Conservation (phyloP, 1,140 invertebrate genomes). For the Nephotettix cincticeps region DNA sequence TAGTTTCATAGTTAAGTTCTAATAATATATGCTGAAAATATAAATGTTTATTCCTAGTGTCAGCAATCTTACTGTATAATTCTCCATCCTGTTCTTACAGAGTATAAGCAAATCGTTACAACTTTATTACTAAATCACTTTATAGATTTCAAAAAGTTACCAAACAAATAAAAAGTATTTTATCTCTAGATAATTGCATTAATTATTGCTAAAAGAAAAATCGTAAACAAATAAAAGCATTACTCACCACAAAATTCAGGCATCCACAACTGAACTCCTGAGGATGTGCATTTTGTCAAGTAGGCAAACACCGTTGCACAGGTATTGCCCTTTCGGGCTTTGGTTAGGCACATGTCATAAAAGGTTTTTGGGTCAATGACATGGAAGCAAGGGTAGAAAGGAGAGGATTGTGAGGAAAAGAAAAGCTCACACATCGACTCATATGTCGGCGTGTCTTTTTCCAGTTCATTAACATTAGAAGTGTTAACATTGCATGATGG, state of each 20-base stretch:
- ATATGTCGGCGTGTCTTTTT: background rate
- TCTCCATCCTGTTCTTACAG: too few species aligned
- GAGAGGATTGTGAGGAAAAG: conserved; percentile 68
- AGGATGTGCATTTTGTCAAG: background rate
- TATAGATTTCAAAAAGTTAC: too few species aligned
- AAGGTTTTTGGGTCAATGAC: conserved; percentile 60
- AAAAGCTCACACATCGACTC: conserved; percentile 59
- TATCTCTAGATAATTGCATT: too few species aligned
- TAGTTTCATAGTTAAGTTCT: too few species aligned
- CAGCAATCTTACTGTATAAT: too few species aligned
- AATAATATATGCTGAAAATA: too few species aligned
- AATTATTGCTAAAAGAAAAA: too few species aligned
- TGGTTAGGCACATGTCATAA: conserved; percentile 56
- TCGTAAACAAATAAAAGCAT: too few species aligned
- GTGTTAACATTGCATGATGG: background rate
- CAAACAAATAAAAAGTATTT: too few species aligned
- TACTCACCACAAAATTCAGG: conserved; percentile 12
- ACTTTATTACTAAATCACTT: too few species aligned
- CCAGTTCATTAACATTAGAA: background rate
- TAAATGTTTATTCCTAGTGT: too few species aligned
- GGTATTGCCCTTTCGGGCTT: background rate
- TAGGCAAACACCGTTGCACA: background rate
- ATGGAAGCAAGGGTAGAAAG: conserved; percentile 68
- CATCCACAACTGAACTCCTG: conserved; percentile 8
- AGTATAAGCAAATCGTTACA: too few species aligned